Base-by-base conservation (phyloP, 2,797 vertebrate species). In the Thamnophis elegans region DNA sequence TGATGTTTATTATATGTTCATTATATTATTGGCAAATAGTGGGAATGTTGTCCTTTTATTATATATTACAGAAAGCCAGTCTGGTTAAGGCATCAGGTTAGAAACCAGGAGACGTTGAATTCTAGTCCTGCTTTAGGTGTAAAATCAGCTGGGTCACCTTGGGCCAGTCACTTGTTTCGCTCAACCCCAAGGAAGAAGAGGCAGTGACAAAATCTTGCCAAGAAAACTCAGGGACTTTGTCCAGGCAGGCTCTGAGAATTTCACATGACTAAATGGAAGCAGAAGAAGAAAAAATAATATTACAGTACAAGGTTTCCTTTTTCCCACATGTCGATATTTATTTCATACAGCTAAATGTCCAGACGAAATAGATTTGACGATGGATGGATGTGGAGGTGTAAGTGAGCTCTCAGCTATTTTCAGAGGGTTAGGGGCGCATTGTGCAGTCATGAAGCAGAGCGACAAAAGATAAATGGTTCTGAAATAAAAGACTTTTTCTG, bases 1-100 rank as follows among this genome's bases (percentile, higher is more conserved):
- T 60, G 87, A 26, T 32, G 20, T 93, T 93, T 10, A 95, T 91
- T 22, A 42, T 51, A 94, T 86, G n/a, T 73, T 73, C n/a, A 32
- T 68, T 73, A 73, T 73, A 73, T 36, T 36, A n/a, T 73, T 73
- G 65, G 20, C 86, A 22, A 18, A 65, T 36, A 22, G 60, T 26
- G 26, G 65, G 42, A 86, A 65, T 91, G 13, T 5, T 62, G 14
- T 86, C 58, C 53, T 87, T 22, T 54, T 54, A 65, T 60, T 55
- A 11, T 20, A n/a, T 36, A 32, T 73, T 18, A 36, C 1, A 3
- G 16, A 73, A 73, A 73, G n/a, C 65, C 32, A 20, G 14, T 73
- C 36, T 73, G 14, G n/a, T 73, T 68, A n/a, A 16, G 47, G 65
- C 16, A 73, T 73, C 14, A 73, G 32, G n/a, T 73, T 73, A 36